Conservation (phyloP, 2,113 vertebrate genomes). For the Macrotis lagotis region DNA sequence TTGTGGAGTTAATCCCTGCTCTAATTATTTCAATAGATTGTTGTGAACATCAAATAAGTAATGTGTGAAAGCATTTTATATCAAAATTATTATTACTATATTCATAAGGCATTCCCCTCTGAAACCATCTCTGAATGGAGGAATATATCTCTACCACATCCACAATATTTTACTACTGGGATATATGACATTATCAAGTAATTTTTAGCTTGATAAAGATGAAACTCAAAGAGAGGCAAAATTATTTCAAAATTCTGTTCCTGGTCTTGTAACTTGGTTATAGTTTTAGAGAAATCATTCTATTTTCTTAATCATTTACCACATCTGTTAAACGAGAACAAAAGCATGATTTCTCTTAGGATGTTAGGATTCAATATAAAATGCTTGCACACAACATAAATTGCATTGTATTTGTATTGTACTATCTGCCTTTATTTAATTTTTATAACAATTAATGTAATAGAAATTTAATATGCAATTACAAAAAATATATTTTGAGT, state of each 20-base stretch:
- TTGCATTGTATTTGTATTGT: slow-evolving; percentile 6
- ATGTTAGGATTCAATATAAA: background rate
- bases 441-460: slow-evolving; percentile 28
- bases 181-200: background rate
- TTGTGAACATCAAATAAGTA: background rate
- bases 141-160: background rate
- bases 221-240: background rate
- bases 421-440: slow-evolving; percentile 13
- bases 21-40: background rate
- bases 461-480: background rate
- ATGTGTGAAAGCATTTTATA: background rate
- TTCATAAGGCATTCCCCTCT: background rate
- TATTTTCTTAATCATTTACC: background rate
- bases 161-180: background rate
- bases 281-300: background rate
- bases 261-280: background rate
- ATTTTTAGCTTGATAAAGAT: background rate
- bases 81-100: background rate
- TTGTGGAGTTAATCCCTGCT: background rate
- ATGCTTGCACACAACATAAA: background rate
- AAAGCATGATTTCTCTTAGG: background rate
- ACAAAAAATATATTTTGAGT: background rate
- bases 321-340: slow-evolving; percentile 8
- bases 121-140: background rate
- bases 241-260: background rate